Percentiles rank a stretch among this genome's conserved stretches.
phyloP scores from a whole-genome alignment of 1,140 invertebrate species.

The Stegodyphus dumicola region DNA sequence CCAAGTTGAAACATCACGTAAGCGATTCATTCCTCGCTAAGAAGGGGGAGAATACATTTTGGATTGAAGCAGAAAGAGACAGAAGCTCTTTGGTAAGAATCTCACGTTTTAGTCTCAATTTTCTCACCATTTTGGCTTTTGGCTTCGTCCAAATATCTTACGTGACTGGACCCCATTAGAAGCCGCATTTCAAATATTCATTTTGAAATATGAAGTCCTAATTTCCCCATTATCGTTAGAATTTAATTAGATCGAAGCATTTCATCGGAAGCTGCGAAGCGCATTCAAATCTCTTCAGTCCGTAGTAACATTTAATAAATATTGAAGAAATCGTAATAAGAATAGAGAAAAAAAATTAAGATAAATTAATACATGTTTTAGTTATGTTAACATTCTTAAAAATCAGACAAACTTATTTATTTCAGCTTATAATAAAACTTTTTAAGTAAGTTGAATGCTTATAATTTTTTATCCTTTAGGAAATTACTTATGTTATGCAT shows the following conservation, averaged over 20 bases:
- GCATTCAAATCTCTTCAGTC: too few relatives aligned
- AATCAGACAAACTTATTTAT: too few relatives aligned
- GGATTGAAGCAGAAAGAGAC: neutral
- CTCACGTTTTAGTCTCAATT: slow-evolving; percentile 45
- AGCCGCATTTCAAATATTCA: slow-evolving; percentile 10
- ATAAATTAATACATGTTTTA: too few relatives aligned
- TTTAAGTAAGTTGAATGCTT: too few relatives aligned
- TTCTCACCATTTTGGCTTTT: neutral
- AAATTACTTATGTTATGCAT: too few relatives aligned
- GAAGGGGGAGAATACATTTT: slow-evolving; percentile 1
- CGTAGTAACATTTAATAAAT: too few relatives aligned
- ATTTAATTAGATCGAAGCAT: neutral
- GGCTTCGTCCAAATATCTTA: slow-evolving; percentile 12
- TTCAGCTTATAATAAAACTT: too few relatives aligned
- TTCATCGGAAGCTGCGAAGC: too few relatives aligned
- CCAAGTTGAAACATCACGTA: neutral
- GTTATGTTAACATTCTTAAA: too few relatives aligned
- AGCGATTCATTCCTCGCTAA: neutral
- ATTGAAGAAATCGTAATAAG: too few relatives aligned
- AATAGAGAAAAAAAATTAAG: too few relatives aligned
- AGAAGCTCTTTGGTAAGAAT: neutral
- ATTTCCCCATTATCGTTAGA: neutral
- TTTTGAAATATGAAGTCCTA: slow-evolving; percentile 6
- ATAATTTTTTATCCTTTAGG: too few relatives aligned
- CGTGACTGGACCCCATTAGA: neutral